Evolutionary conservation across 2,888 invertebrate species (phyloP).

Genomic region (Mongoloraphidia duomilia): DNA sequence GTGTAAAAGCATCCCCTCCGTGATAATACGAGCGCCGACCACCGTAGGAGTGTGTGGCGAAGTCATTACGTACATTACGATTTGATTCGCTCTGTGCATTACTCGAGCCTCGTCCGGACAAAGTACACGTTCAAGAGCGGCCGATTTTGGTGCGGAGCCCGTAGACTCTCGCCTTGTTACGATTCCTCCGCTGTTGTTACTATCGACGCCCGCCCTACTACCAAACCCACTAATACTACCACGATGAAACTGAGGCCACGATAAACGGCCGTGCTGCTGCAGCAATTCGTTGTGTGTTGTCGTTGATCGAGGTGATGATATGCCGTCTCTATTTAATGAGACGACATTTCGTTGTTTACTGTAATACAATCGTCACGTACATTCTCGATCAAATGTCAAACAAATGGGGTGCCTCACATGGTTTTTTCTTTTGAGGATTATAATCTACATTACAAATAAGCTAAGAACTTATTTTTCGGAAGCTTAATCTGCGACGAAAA

Average conservation of each 20-base stretch:
- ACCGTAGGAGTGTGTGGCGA: background rate
- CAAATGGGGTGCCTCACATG: too few species aligned
- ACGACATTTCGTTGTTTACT: conserved; percentile 31
- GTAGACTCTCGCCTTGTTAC: conserved; percentile 28
- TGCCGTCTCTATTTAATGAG: conserved; percentile 22
- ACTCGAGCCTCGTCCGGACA: conserved; percentile 63
- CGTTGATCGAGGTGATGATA: conserved; percentile 9
- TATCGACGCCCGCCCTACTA: conserved; percentile 19
- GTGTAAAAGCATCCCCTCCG: conserved; percentile 12
- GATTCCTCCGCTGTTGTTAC: conserved; percentile 28
- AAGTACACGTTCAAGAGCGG: conserved; percentile 41
- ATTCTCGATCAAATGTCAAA: too few species aligned
- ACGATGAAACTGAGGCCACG: conserved; percentile 38
- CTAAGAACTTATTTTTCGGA: too few species aligned
- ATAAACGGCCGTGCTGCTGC: conserved; percentile 33
- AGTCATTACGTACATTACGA: conserved; percentile 61
- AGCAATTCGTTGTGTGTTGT: too few species aligned
- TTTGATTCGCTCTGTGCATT: conserved; percentile 74
- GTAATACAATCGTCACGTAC: conserved; percentile 6
- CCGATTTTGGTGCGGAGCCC: conserved; percentile 29
- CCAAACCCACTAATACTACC: conserved; percentile 9
- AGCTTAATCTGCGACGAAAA: too few species aligned
- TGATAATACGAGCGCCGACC: background rate
- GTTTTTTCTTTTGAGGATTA: too few species aligned
- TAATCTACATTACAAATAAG: too few species aligned